Conservation (phyloP, 2,888 invertebrate genomes). For the Drosophila multiciliata region DNA sequence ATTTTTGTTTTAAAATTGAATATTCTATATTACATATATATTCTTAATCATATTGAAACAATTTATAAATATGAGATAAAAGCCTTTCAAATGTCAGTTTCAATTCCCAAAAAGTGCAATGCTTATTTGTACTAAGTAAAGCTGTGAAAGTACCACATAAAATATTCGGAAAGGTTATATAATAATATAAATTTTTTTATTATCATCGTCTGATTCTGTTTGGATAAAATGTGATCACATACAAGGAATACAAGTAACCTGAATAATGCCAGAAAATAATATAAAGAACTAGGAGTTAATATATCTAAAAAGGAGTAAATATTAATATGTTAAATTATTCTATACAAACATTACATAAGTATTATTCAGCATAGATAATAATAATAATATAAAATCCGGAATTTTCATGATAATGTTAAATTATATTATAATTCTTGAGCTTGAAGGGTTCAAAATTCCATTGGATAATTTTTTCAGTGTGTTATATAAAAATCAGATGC, state of each 20-base stretch:
- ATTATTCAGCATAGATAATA: too few relatives aligned
- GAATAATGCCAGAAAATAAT: neutral
- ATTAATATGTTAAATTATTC: neutral
- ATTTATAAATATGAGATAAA: neutral
- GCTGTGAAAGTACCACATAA: neutral
- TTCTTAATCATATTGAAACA: neutral
- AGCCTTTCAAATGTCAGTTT: neutral
- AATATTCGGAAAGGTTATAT: neutral
- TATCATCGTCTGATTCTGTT: neutral
- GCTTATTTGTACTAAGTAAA: neutral
- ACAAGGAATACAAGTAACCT: neutral
- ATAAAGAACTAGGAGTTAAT: neutral
- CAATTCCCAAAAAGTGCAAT: neutral
- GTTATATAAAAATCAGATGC: too few relatives aligned
- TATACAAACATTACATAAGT: too few relatives aligned
- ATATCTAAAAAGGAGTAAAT: neutral
- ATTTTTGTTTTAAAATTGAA: neutral
- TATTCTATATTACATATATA: neutral
- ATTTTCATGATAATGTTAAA: too few relatives aligned
- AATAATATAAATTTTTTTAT: neutral
- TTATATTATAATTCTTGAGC: too few relatives aligned
- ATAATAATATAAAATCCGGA: too few relatives aligned
- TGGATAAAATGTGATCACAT: neutral
- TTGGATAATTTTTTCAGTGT: neutral
- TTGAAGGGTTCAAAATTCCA: neutral